Evolutionary conservation across 2,888 invertebrate species (phyloP).

Genomic region (Polyommatus icarus): DNA sequence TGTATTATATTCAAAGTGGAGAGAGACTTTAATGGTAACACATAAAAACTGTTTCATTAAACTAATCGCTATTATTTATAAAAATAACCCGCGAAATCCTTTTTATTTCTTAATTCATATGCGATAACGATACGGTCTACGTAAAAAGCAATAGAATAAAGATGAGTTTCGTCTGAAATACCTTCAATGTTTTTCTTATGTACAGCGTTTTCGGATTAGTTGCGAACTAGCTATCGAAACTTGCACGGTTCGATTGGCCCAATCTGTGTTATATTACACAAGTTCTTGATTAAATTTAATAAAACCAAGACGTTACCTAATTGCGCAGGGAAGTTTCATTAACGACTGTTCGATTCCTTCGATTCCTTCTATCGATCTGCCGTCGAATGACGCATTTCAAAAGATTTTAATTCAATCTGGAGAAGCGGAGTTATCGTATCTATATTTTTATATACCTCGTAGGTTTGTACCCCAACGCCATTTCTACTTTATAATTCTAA

Average conservation of each 20-base stretch:
- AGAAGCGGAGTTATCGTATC: slow-evolving; percentile 43
- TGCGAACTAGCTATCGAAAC: slow-evolving; percentile 78
- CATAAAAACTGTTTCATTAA: not conserved
- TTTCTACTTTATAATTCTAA: too few species aligned
- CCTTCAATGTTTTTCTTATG: slow-evolving; percentile 38
- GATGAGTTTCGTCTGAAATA: slow-evolving; percentile 12
- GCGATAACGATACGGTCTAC: not conserved
- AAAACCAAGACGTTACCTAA: slow-evolving; percentile 79
- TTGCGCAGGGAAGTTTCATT: slow-evolving; percentile 75
- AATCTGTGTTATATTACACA: slow-evolving; percentile 79
- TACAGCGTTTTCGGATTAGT: slow-evolving; percentile 78
- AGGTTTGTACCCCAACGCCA: too few species aligned
- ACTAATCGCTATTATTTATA: not conserved
- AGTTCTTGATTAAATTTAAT: slow-evolving; percentile 81
- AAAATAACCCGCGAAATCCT: not conserved
- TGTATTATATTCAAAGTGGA: too few species aligned
- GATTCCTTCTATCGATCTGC: slow-evolving; percentile 61
- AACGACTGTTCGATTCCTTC: slow-evolving; percentile 76
- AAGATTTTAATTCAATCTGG: slow-evolving; percentile 52
- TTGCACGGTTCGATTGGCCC: slow-evolving; percentile 75
- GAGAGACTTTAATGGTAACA: too few species aligned
- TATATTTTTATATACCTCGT: slow-evolving; percentile 36
- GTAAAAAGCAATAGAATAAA: slow-evolving; percentile 12
- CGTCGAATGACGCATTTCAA: slow-evolving; percentile 45
- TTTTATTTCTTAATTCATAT: not conserved